Evolutionary conservation across 2,113 vertebrate species (phyloP).

Genomic region (Brienomyrus longianalis): DNA sequence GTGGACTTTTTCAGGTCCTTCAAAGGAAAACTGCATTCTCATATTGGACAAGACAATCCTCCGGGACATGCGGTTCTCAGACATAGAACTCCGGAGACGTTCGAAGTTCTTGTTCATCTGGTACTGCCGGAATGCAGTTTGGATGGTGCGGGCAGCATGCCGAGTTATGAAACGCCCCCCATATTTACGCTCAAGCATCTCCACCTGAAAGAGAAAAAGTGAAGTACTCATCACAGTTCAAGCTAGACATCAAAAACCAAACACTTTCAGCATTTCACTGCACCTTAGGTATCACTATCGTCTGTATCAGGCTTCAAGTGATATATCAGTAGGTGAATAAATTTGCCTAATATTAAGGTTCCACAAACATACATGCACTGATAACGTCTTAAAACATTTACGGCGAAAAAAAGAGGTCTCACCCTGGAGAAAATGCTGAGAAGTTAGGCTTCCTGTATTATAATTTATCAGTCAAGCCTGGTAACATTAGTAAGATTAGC

Average conservation of each 20-base stretch:
- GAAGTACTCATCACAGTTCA: background rate
- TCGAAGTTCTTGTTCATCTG: slow-evolving; percentile 99
- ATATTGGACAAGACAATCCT: slow-evolving; percentile 97
- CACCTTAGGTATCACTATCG: background rate
- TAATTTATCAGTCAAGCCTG: background rate
- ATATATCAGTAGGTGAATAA: background rate
- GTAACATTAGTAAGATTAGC: background rate
- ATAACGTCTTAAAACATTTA: background rate
- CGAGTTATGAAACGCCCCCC: slow-evolving; percentile 95
- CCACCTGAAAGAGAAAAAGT: slow-evolving; percentile 67
- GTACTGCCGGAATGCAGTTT: slow-evolving; percentile 96
- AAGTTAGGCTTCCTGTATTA: background rate
- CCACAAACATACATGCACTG: background rate
- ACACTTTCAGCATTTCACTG: background rate
- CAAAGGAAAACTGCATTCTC: slow-evolving; percentile 99
- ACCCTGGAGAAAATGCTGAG: background rate
- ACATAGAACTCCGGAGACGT: slow-evolving; percentile 95
- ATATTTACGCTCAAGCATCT: slow-evolving; percentile 99
- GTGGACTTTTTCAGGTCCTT: slow-evolving; percentile 90
- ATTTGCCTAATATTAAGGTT: background rate
- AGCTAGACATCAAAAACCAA: background rate
- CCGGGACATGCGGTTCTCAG: slow-evolving; percentile 95
- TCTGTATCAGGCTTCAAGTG: background rate
- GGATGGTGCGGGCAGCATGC: slow-evolving; percentile 95
- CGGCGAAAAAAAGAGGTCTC: background rate